Conservation (phyloP, 1,140 invertebrate genomes). For the Cydia fagiglandana region DNA sequence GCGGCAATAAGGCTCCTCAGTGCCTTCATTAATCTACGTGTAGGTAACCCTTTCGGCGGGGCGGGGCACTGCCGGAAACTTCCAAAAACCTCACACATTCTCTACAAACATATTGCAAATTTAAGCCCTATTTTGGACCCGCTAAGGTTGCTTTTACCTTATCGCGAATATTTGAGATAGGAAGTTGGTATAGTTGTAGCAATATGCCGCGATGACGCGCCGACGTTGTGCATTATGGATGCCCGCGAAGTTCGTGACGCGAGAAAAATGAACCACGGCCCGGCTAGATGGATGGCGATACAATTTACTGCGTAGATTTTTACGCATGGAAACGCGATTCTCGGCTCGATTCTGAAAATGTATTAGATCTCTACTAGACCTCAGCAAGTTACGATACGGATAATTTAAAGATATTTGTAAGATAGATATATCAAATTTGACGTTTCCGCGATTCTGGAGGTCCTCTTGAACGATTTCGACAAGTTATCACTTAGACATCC, state of each 20-base stretch:
- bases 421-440: too few species aligned
- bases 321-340: background rate
- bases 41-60: constrained; percentile 18
- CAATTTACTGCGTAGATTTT: constrained; percentile 46
- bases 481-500: too few species aligned
- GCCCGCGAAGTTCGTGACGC: constrained; percentile 69
- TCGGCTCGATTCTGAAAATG: too few species aligned
- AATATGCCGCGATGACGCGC: constrained; percentile 74
- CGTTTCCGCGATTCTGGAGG: too few species aligned
- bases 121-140: background rate
- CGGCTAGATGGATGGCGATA: constrained; percentile 58
- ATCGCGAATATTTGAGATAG: constrained; percentile 36
- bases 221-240: constrained; percentile 76
- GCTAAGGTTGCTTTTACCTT: constrained; percentile 58
- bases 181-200: constrained; percentile 38
- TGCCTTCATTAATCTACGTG: constrained; percentile 28
- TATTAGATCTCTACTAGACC: too few species aligned
- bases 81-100: background rate
- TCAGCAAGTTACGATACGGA: too few species aligned
- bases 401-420: too few species aligned
- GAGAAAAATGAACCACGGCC: constrained; percentile 74
- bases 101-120: background rate
- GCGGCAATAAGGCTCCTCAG: constrained; percentile 24
- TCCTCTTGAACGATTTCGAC: too few species aligned
- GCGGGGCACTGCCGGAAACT: background rate